These are phyloP conservation scores for Apis florea DNA, from an alignment of 1,140 invertebrate species.

Conservation along the genomic window DNA sequence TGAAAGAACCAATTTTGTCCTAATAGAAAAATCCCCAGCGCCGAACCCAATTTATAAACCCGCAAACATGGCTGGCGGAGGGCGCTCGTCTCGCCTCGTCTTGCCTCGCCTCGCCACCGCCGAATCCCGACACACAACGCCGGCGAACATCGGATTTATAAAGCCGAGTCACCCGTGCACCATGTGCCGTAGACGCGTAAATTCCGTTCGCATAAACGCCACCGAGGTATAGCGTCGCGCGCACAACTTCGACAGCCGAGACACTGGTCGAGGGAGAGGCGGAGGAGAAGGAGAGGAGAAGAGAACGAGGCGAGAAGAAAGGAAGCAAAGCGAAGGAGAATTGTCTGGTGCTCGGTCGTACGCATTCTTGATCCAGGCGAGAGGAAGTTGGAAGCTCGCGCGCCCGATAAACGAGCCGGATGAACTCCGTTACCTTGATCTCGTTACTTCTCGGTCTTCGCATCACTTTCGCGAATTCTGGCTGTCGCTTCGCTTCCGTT, in stretches of 20 bases:
- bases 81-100: slow-evolving; percentile 48
- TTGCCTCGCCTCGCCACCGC: slow-evolving; percentile 43
- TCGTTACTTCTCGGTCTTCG: slow-evolving; percentile 38
- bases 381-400: slow-evolving; percentile 23
- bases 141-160: slow-evolving; percentile 72
- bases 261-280: neutral
- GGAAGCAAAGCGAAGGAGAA: slow-evolving; percentile 37
- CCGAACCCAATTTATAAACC: slow-evolving; percentile 81
- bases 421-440: slow-evolving; percentile 46
- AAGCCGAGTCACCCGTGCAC: slow-evolving; percentile 58
- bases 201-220: slow-evolving; percentile 50
- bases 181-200: slow-evolving; percentile 58
- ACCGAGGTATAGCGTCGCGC: neutral
- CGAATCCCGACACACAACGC: slow-evolving; percentile 69
- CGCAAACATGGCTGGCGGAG: slow-evolving; percentile 79
- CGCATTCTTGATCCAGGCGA: slow-evolving; percentile 28
- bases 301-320: neutral
- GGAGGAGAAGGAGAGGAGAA: neutral
- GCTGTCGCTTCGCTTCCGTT: neutral
- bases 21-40: slow-evolving; percentile 81
- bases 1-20: slow-evolving; percentile 81
- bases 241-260: neutral
- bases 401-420: slow-evolving; percentile 42
- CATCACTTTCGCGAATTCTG: slow-evolving; percentile 23
- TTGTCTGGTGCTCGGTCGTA: slow-evolving; percentile 31